Conservation (phyloP, 1,140 invertebrate species). For the Nilaparvata lugens region DNA sequence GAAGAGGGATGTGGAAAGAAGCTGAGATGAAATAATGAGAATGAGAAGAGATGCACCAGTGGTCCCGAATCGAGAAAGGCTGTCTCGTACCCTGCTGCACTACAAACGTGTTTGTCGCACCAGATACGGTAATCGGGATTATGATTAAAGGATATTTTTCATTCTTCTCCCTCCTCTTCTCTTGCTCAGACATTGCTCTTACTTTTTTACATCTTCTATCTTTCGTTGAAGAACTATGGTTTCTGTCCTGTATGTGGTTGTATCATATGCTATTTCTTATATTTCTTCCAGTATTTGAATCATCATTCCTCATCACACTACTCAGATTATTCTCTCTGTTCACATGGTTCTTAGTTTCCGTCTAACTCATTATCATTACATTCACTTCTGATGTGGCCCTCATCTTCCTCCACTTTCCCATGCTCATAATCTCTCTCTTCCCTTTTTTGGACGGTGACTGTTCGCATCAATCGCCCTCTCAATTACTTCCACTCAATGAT, state of each 20-base stretch:
- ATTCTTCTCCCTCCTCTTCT: background rate
- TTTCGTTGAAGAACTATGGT: too few relatives aligned
- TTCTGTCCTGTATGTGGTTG: too few relatives aligned
- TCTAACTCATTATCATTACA: background rate
- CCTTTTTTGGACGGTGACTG: too few relatives aligned
- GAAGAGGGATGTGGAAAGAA: too few relatives aligned
- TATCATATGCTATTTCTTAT: background rate
- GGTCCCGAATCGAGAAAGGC: too few relatives aligned
- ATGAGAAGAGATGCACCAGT: too few relatives aligned
- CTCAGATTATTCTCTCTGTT: background rate
- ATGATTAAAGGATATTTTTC: background rate
- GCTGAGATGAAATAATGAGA: too few relatives aligned
- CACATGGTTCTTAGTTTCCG: background rate
- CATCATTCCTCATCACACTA: background rate
- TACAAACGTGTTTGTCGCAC: too few relatives aligned
- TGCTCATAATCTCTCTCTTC: background rate
- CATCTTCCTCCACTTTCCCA: background rate
- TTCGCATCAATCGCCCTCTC: background rate
- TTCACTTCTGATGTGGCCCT: background rate
- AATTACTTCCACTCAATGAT: background rate
- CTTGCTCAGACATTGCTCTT: background rate
- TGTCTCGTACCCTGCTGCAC: too few relatives aligned
- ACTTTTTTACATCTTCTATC: background rate
- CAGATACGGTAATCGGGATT: too few relatives aligned
- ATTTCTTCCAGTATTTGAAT: background rate